Conservation (phyloP, 2,888 invertebrate species). For the Caenorhabditis sp. region DNA sequence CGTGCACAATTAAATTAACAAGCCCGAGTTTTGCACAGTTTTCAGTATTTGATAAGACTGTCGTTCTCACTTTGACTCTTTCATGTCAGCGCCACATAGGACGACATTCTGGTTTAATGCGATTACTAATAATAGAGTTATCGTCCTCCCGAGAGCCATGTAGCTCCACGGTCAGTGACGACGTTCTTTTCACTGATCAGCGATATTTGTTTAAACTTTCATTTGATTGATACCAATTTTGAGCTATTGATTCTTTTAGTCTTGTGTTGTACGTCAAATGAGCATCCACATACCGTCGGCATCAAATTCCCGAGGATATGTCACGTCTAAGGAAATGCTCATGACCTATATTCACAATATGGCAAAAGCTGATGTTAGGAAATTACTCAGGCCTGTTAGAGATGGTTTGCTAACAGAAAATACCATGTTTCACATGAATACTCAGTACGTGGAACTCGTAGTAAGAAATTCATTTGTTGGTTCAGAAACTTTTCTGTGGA, state of each 20-base stretch:
- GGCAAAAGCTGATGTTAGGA: constrained; percentile 68
- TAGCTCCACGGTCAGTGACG: constrained; percentile 26
- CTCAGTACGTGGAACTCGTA: constrained; percentile 67
- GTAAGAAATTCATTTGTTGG: too few species aligned
- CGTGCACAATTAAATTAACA: constrained; percentile 29
- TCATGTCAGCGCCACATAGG: constrained; percentile 47
- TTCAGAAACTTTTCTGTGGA: constrained; percentile 76
- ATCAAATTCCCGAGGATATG: constrained; percentile 67
- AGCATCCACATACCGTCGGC: constrained; percentile 60
- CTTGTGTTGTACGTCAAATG: constrained; percentile 13
- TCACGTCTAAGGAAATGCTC: constrained; percentile 69
- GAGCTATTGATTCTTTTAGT: constrained; percentile 41
- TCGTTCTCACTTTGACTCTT: constrained; percentile 49
- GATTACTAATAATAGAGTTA: constrained; percentile 62
- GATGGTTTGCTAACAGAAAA: constrained; percentile 75
- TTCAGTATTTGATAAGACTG: constrained; percentile 45
- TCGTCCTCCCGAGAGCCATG: constrained; percentile 9
- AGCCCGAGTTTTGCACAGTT: neutral
- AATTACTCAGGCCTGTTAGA: constrained; percentile 71
- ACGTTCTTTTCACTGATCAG: constrained; percentile 43
- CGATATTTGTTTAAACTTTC: constrained; percentile 41
- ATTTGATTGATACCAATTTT: constrained; percentile 6
- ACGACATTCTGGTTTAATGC: constrained; percentile 52
- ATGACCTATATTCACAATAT: constrained; percentile 69
- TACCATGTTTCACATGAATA: constrained; percentile 75